These are phyloP conservation scores for Palythoa caribaeorum DNA, from an alignment of 92 coral and sea anemone species.

Conservation along the genomic window DNA sequence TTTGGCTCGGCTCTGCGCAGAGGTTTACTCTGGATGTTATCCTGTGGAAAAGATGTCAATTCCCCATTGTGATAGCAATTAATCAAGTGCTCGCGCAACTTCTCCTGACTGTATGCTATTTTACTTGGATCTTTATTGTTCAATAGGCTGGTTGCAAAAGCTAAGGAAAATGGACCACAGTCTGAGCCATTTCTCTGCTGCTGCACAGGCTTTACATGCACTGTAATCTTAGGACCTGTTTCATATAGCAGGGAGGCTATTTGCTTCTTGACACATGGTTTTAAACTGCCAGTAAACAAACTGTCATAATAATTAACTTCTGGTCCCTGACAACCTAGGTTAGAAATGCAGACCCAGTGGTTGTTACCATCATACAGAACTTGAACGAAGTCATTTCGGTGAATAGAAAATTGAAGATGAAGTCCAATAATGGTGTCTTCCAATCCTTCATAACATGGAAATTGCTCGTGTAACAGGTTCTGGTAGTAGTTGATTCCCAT, in stretches of 20 bases:
- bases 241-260: not conserved
- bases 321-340: not conserved
- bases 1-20: not conserved
- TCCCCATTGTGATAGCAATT: not conserved
- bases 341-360: not conserved
- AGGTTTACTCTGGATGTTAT: not conserved
- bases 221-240: not conserved
- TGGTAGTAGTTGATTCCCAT: constrained; percentile 16
- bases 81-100: not conserved
- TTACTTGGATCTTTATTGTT: not conserved
- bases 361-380: not conserved
- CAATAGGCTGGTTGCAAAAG: not conserved
- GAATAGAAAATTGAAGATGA: constrained; percentile 17
- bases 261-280: not conserved
- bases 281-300: not conserved
- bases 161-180: not conserved
- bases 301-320: not conserved
- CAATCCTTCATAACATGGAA: constrained; percentile 37
- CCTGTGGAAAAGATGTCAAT: not conserved
- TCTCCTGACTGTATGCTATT: not conserved
- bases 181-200: constrained; percentile 4
- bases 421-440: constrained; percentile 30
- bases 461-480: constrained; percentile 30
- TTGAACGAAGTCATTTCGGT: constrained; percentile 1
- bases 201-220: not conserved